Conservation (phyloP, 2,113 vertebrate genomes). For the Melanocharis versteri region DNA sequence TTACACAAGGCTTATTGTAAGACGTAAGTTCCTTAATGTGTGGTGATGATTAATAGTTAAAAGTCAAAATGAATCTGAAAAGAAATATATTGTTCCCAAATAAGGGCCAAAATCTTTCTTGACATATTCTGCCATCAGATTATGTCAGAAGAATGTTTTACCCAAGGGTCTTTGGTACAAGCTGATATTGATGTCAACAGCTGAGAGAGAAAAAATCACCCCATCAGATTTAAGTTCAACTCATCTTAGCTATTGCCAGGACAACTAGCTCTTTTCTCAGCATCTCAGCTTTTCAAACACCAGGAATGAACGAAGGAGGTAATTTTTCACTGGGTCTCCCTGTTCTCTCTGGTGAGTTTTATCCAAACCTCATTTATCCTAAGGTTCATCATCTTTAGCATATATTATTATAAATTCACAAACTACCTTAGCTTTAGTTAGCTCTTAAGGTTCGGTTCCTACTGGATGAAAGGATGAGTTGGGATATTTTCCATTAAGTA, state of each 20-base stretch:
- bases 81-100: background rate
- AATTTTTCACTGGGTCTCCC: background rate
- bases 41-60: background rate
- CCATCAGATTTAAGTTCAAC: background rate
- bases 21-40: slow-evolving; percentile 74
- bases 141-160: background rate
- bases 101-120: background rate
- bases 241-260: background rate
- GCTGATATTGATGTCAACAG: background rate
- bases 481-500: background rate
- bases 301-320: background rate
- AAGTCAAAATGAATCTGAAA: background rate
- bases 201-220: background rate
- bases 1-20: slow-evolving; percentile 85
- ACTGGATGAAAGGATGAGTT: background rate
- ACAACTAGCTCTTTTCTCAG: background rate
- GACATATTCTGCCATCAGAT: background rate
- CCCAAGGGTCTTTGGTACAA: background rate
- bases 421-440: background rate
- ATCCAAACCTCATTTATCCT: background rate
- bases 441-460: background rate
- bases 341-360: background rate
- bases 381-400: background rate
- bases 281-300: background rate
- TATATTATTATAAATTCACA: background rate